Evolutionary conservation across 92 coral and sea anemone species (phyloP), one percentile per base, ranked within the genome.

Genomic region (Porites cylindrica): DNA sequence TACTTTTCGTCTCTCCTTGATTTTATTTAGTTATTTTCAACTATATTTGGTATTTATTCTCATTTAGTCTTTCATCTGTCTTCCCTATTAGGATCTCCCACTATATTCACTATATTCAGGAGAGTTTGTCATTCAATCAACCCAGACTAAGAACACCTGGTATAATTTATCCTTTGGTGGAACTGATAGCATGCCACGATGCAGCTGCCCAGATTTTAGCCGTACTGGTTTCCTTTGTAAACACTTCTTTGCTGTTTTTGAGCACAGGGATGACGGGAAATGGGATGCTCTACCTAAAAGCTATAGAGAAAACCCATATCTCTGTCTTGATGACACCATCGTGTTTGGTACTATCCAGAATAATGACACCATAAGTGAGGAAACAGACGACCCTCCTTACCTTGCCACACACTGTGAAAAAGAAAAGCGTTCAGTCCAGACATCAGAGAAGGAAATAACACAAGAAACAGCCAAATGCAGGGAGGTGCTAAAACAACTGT

Each of bases 21-120:
- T 32, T 60, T 77, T 50, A 8, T 18, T 1, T 77, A n/a, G 2
- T 61, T 26, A 77, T 26, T 77, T 60, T 77, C 69, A 8, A 77
- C 70, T 1, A 29, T 77, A 77, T 26, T 77, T 26, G 70, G 69
- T 77, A 77, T 60, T 17, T 54, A 60, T 77, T 77, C 69, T 77
- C 70, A 77, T 60, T 77, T 32, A 51, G 17, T 8, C 50, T 38
- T 77, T 61, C 70, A 38, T 77, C 23, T 23, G 14, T 77, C 80
- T 88, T 47, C 95, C 84, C 51, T 83, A 11, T 10, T 88, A 88
- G 89, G 90, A 78, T 24, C 91, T 83, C 54, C 94, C 76, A 63
- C 75, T n/a, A n/a, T n/a, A n/a, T n/a, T n/a, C n/a, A n/a, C n/a
- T n/a, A n/a, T n/a, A n/a, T n/a, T n/a, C n/a, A 43, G 84, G 85